phyloP scores from a whole-genome alignment of 1,140 invertebrate genomes.

The Myzus persicae region DNA sequence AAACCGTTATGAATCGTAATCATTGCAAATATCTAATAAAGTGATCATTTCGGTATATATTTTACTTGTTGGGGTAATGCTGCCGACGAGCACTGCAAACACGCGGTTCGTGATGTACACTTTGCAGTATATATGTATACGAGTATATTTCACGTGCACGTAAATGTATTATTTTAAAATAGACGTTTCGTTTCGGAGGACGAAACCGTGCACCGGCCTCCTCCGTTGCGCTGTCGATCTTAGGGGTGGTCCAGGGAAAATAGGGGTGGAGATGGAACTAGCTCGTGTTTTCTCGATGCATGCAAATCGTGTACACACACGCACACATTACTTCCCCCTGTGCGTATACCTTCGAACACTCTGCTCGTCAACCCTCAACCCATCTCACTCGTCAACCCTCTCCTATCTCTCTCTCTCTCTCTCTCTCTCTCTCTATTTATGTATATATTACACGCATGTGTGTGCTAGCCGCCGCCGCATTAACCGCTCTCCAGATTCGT shows the following conservation, averaged over 20 bases:
- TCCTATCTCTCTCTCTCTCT: too few species aligned
- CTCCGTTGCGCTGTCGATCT: background rate
- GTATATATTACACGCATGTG: background rate
- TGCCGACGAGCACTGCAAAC: background rate
- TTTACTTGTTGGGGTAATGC: background rate
- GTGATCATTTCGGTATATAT: too few species aligned
- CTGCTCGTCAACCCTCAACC: background rate
- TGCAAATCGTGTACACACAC: background rate
- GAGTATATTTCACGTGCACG: background rate
- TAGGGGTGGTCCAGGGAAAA: background rate
- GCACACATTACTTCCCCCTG: background rate
- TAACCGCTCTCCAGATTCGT: background rate
- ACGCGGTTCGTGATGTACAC: background rate
- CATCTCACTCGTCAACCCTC: too few species aligned
- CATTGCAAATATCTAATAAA: background rate
- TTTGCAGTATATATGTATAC: background rate
- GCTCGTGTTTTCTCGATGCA: background rate
- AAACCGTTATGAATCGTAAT: background rate
- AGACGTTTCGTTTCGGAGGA: background rate
- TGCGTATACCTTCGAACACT: background rate
- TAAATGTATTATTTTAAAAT: background rate
- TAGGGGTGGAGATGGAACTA: background rate
- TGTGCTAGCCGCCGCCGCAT: background rate
- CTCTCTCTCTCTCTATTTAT: background rate
- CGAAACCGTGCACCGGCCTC: background rate